phyloP scores from a whole-genome alignment of 2,888 invertebrate genomes.

The Psylliodes chrysocephalus region DNA sequence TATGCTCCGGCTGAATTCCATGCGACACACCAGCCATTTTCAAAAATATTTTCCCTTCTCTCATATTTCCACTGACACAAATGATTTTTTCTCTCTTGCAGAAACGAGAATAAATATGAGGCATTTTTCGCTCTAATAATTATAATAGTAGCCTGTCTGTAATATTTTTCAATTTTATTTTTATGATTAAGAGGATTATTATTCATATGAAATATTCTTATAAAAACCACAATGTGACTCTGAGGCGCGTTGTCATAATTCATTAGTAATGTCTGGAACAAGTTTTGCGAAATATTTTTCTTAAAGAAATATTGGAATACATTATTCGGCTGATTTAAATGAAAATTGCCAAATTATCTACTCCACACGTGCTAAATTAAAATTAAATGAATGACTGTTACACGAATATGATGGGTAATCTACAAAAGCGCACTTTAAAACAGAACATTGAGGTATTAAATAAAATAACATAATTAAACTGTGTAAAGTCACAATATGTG shows the following conservation, averaged over 20 bases:
- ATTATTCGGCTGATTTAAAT: not conserved
- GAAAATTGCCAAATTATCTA: too few relatives aligned
- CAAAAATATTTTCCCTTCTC: slow-evolving; percentile 61
- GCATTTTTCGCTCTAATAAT: slow-evolving; percentile 62
- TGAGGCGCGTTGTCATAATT: slow-evolving; percentile 31
- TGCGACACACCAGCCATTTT: slow-evolving; percentile 62
- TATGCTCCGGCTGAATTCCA: slow-evolving; percentile 61
- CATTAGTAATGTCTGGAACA: slow-evolving; percentile 23
- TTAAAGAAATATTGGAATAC: slow-evolving; percentile 1
- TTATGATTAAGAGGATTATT: slow-evolving; percentile 55
- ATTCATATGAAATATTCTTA: slow-evolving; percentile 50
- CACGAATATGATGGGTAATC: too few relatives aligned
- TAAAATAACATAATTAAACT: too few relatives aligned
- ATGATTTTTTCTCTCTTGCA: slow-evolving; percentile 51
- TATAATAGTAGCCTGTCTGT: slow-evolving; percentile 59
- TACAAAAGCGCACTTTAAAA: too few relatives aligned
- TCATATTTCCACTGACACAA: slow-evolving; percentile 58
- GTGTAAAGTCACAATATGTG: too few relatives aligned
- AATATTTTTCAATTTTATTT: slow-evolving; percentile 62
- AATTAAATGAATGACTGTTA: too few relatives aligned
- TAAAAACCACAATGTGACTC: slow-evolving; percentile 41
- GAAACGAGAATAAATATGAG: slow-evolving; percentile 61
- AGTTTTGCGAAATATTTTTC: slow-evolving; percentile 13
- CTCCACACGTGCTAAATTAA: too few relatives aligned
- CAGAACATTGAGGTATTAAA: too few relatives aligned